Conservation (phyloP, 2,888 invertebrate genomes). For the Meteorus colon region DNA sequence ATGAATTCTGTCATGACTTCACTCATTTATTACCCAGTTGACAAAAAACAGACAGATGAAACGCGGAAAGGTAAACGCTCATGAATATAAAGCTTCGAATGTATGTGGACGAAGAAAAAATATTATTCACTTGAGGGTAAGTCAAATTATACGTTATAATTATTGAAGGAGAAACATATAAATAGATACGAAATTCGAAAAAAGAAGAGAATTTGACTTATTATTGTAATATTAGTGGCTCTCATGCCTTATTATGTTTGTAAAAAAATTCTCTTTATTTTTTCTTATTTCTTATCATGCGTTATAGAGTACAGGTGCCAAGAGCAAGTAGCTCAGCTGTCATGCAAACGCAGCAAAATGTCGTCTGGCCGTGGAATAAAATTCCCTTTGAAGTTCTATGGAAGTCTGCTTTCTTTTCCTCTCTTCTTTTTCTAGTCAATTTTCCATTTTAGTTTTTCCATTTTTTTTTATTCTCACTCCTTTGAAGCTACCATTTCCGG, state of each 20-base stretch:
- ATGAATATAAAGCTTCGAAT: not conserved
- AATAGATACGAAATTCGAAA: not conserved
- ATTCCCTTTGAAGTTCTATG: constrained; percentile 52
- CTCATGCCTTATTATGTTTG: not conserved
- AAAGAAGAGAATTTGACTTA: not conserved
- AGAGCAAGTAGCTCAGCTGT: constrained; percentile 28
- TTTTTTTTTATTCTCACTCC: constrained; percentile 13
- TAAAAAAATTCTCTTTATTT: not conserved
- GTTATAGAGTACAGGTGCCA: constrained; percentile 30
- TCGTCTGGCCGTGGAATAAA: constrained; percentile 43
- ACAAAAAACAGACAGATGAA: not conserved
- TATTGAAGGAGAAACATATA: no score
- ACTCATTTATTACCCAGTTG: not conserved
- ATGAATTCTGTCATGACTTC: not conserved
- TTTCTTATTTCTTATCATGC: not conserved
- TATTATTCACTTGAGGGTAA: constrained; percentile 2
- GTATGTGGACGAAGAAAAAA: not conserved
- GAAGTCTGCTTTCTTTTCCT: constrained; percentile 35
- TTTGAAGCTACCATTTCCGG: constrained; percentile 53
- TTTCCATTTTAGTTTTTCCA: not conserved
- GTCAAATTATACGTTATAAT: not conserved
- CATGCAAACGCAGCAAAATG: constrained; percentile 30
- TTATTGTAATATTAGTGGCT: not conserved
- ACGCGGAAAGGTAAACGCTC: not conserved
- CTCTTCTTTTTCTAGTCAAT: constrained; percentile 5